Evolutionary conservation across 1,140 invertebrate species (phyloP).

Genomic region (Cherax destructor): DNA sequence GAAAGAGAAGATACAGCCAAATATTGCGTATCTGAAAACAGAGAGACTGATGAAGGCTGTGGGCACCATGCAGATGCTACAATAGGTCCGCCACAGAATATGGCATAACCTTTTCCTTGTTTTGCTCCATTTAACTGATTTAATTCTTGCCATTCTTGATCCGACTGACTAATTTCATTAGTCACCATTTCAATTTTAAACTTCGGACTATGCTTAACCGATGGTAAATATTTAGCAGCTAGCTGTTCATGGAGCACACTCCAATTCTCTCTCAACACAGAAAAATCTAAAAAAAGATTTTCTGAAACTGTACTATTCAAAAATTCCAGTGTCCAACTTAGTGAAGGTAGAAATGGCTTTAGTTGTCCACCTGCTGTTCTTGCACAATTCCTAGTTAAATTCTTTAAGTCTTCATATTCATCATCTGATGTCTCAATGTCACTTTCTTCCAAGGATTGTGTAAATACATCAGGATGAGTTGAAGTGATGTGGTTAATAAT

Average conservation of each 20-base stretch:
- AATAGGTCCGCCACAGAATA: conserved; percentile 50
- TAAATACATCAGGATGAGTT: conserved; percentile 20
- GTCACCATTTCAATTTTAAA: conserved; percentile 31
- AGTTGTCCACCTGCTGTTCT: not conserved
- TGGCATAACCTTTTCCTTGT: not conserved
- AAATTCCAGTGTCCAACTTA: conserved; percentile 48
- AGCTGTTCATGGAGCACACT: not conserved
- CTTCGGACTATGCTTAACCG: conserved; percentile 29
- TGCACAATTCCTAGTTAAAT: not conserved
- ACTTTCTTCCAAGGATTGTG: conserved; percentile 4
- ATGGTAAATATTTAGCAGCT: conserved; percentile 15
- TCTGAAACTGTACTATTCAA: conserved; percentile 9
- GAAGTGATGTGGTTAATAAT: conserved; percentile 25
- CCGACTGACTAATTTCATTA: not conserved
- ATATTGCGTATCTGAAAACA: not conserved
- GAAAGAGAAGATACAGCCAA: conserved; percentile 21
- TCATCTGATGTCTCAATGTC: conserved; percentile 44
- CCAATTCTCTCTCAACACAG: conserved; percentile 7
- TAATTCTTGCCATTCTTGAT: conserved; percentile 22
- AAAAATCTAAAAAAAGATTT: conserved; percentile 2
- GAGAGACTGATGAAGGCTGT: conserved; percentile 2
- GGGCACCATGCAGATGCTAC: conserved; percentile 47
- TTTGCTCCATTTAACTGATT: not conserved
- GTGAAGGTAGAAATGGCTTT: conserved; percentile 35
- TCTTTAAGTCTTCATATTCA: not conserved